phyloP scores from a whole-genome alignment of 2,113 vertebrate species.

The Penelope pileata region DNA sequence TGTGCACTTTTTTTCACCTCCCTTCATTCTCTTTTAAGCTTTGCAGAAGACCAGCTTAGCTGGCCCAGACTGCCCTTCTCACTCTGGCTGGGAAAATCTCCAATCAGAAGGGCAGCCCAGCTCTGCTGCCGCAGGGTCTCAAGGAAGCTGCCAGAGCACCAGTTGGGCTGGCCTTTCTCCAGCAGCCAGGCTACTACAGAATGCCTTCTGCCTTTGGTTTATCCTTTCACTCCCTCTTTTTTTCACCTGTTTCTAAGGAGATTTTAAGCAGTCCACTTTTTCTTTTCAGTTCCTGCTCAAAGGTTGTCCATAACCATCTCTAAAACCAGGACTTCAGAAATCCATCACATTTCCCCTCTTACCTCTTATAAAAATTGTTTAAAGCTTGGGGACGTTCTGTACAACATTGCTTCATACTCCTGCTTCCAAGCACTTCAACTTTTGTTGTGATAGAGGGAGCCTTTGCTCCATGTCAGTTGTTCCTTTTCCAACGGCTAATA shows the following conservation, averaged over 20 bases:
- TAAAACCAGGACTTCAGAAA: neutral
- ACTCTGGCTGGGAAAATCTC: neutral
- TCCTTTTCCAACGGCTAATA: neutral
- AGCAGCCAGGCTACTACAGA: neutral
- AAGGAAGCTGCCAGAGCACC: neutral
- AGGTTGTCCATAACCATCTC: neutral
- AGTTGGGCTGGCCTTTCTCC: too few species aligned
- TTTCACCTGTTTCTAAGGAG: neutral
- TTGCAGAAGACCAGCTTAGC: neutral
- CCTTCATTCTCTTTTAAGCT: neutral
- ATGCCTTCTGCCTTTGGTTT: neutral
- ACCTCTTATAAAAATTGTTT: neutral
- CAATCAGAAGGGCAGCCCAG: neutral
- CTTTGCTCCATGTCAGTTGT: too few species aligned
- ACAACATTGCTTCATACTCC: neutral
- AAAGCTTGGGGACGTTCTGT: neutral
- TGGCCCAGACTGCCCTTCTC: neutral
- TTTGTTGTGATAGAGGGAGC: too few species aligned
- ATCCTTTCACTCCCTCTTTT: neutral
- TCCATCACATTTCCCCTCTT: neutral
- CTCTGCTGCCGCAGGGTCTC: fast-evolving
- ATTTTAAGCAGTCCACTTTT: neutral
- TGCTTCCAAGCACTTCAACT: neutral
- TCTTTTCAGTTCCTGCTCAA: neutral
- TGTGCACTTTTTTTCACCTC: too few species aligned